These are phyloP conservation scores for Apodemus agrarius DNA, from an alignment of 2,797 vertebrate genomes.

Conservation along the genomic window DNA sequence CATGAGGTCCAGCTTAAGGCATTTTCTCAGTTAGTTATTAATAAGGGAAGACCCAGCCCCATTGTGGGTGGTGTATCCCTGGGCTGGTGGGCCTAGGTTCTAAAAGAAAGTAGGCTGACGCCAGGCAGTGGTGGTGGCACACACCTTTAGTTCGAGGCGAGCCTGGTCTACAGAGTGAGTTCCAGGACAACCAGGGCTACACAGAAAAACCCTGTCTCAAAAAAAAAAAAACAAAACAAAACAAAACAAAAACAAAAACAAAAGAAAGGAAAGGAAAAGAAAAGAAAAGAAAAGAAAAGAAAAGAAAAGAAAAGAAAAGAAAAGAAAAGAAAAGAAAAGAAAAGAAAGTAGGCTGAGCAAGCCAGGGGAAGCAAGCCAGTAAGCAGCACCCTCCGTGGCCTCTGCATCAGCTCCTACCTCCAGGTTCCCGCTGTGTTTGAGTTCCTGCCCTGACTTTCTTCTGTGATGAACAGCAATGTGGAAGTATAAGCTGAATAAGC, in stretches of 20 bases:
- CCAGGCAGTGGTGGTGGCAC: no score
- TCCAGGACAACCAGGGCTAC: no score
- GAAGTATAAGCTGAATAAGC: not conserved
- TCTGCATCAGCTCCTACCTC: not conserved
- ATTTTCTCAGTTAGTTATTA: not conserved
- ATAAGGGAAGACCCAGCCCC: not conserved
- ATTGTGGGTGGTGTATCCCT: not conserved
- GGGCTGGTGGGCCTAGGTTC: not conserved
- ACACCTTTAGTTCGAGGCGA: no score
- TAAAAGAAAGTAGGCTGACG: not conserved
- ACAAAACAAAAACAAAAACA: no score
- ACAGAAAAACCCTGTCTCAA: no score
- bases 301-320: no score
- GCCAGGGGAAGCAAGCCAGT: not conserved
- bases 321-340: no score
- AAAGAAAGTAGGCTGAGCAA: not conserved
- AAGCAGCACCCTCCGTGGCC: not conserved
- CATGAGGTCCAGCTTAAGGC: not conserved
- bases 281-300: no score
- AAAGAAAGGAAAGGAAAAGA: no score
- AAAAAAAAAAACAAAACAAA: no score
- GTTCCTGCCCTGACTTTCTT: not conserved
- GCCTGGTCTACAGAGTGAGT: no score
- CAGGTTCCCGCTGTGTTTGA: not conserved
- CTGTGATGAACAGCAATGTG: not conserved